These are phyloP conservation scores for Leptonema lineaticorne DNA, from an alignment of 1,140 invertebrate species.

Conservation along the genomic window DNA sequence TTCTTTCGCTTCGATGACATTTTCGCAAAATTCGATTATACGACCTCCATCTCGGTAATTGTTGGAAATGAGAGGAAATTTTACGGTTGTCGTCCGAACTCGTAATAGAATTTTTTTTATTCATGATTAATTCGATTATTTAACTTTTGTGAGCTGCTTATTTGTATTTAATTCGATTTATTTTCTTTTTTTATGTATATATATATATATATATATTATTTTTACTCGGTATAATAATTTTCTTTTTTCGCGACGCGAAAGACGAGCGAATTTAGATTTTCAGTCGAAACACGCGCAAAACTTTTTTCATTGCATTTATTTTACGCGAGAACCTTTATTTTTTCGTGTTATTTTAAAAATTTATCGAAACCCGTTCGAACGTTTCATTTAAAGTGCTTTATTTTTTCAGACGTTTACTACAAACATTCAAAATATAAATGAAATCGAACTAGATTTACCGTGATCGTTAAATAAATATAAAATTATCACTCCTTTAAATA, in stretches of 20 bases:
- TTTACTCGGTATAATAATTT: background rate
- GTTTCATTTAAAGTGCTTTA: too few species aligned
- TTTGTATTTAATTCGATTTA: background rate
- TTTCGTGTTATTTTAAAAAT: too few species aligned
- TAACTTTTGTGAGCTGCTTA: background rate
- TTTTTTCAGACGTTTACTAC: too few species aligned
- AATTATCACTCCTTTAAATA: too few species aligned
- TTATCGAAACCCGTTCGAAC: too few species aligned
- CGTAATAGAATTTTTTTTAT: background rate
- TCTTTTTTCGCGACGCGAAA: background rate
- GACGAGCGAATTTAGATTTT: background rate
- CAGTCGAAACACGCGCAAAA: background rate
- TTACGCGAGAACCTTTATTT: too few species aligned
- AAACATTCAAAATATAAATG: too few species aligned
- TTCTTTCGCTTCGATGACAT: slow-evolving; percentile 14
- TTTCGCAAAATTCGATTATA: slow-evolving; percentile 12
- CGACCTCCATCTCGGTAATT: slow-evolving; percentile 12
- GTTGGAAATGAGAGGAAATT: slow-evolving; percentile 2
- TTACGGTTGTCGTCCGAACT: slow-evolving; percentile 1
- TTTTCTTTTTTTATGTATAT: background rate
- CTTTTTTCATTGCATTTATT: too few species aligned
- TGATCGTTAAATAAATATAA: too few species aligned
- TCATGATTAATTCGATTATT: slow-evolving; percentile 11
- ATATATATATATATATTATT: background rate
- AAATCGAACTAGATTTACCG: too few species aligned